Evolutionary conservation across 2,888 invertebrate genomes (phyloP), one percentile per base, ranked within the genome.

Genomic region (Trissolcus japonicus): DNA sequence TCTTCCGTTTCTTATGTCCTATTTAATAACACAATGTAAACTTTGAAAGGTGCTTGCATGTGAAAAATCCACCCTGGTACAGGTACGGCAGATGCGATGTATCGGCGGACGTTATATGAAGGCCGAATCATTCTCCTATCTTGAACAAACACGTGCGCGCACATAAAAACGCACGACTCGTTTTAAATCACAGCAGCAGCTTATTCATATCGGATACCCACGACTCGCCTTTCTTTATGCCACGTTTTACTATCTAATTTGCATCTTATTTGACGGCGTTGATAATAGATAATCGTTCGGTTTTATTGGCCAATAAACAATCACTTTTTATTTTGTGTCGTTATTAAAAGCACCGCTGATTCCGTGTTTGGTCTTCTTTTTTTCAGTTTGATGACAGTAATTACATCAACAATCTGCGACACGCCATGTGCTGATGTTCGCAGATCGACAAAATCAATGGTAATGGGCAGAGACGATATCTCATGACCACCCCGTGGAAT

Each of bases 401-500:
- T 73, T 66, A 16, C 55, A 43, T 48, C 43, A 65, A 61, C 61
- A 61, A 66, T 60, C 55, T 50, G 57, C 62, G 66, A 63, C 73
- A 76, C 74, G 67, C 56, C 46, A 56, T 62, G 46, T 25, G 67
- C 19, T 78, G 78, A 76, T 68, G 74, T 76, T 65, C 75, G 81
- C 82, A 79, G 17, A 40, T 68, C 54, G 54, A 59, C 53, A 43
- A 48, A 60, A 74, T 66, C 68, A 50, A 43, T 50, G 76, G 73
- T 80, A 82, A 82, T 82, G 66, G 21, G 13, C 53, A 74, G 40
- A 50, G 29, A 16, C 21, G 59, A 50, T 61, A 66, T 73, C 55
- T 66, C 48, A 57, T 66, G 82, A 82, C 83, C 83, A 84, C 82
- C 84, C 77, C 76, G 80, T 21, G 69, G 62, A 63, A 75, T 80